Evolutionary conservation across 2,797 vertebrate species (phyloP).

Genomic region (Melanotaenia pygmaea): DNA sequence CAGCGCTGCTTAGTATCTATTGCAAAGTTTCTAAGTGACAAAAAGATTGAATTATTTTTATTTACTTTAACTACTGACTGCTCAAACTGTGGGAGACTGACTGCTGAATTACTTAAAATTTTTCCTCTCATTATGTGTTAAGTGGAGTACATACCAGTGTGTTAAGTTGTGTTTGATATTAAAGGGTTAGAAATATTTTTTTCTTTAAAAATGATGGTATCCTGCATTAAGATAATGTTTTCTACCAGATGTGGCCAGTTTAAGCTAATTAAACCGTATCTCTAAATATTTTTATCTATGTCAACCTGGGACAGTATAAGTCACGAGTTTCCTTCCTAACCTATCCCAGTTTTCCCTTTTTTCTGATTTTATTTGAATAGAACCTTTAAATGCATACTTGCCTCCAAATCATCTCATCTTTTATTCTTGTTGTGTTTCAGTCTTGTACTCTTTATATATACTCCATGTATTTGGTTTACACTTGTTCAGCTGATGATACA

Average conservation of each 20-base stretch:
- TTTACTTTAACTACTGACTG: background rate
- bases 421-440: background rate
- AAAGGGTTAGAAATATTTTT: background rate
- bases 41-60: conserved; percentile 4
- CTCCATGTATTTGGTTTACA: conserved; percentile 15
- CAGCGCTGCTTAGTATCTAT: background rate
- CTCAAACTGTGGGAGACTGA: background rate
- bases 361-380: background rate
- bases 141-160: background rate
- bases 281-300: background rate
- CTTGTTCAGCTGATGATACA: conserved; percentile 57
- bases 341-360: background rate
- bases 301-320: background rate
- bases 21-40: conserved; percentile 13
- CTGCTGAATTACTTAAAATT: conserved; percentile 14
- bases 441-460: background rate
- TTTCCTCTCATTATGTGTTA: conserved; percentile 20
- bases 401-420: conserved; percentile 10
- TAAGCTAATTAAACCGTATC: too few species aligned
- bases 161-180: conserved; percentile 5
- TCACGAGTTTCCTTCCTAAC: background rate
- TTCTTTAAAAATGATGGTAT: background rate
- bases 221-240: background rate
- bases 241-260: background rate
- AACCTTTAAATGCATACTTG: background rate